Evolutionary conservation across 1,140 invertebrate species (phyloP).

Genomic region (Sycophaga agraensis): DNA sequence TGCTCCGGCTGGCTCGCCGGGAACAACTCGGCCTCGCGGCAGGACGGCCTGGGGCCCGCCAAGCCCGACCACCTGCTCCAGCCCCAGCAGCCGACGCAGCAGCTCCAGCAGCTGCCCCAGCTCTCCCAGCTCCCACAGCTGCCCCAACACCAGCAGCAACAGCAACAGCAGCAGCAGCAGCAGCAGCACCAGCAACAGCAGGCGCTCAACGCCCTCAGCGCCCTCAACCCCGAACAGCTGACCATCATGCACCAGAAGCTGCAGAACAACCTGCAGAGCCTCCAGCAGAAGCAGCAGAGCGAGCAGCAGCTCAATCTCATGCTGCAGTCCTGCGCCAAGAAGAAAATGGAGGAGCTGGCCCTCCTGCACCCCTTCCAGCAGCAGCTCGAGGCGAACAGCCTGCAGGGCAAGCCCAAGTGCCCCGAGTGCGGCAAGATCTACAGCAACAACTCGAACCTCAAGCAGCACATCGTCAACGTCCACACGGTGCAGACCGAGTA

Average conservation of each 20-base stretch:
- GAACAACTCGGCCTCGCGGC: conserved; percentile 40
- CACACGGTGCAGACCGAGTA: conserved; percentile 68
- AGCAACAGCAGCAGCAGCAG: conserved; percentile 43
- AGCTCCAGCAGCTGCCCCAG: conserved; percentile 12
- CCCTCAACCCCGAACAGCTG: conserved; percentile 27
- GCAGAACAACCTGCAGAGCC: conserved; percentile 33
- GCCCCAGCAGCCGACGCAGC: neutral
- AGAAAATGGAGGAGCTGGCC: conserved; percentile 49
- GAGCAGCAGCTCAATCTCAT: conserved; percentile 46
- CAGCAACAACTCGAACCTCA: conserved; percentile 68
- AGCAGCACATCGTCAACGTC: conserved; percentile 74
- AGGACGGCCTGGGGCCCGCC: neutral
- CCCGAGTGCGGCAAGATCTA: conserved; percentile 70
- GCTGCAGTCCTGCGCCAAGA: conserved; percentile 50
- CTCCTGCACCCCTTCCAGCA: conserved; percentile 39
- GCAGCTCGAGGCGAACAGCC: conserved; percentile 32
- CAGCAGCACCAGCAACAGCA: conserved; percentile 42
- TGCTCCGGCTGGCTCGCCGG: conserved; percentile 46
- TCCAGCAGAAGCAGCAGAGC: conserved; percentile 40
- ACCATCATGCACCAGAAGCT: conserved; percentile 43
- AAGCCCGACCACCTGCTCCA: neutral
- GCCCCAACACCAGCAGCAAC: conserved; percentile 39
- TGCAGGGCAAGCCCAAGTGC: conserved; percentile 63
- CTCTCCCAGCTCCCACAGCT: neutral
- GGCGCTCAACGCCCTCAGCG: conserved; percentile 31